Percentiles rank a stretch among this genome's conserved stretches.
Conservation (phyloP, 1,140 invertebrate genomes). For the Cotesia chilonis region DNA sequence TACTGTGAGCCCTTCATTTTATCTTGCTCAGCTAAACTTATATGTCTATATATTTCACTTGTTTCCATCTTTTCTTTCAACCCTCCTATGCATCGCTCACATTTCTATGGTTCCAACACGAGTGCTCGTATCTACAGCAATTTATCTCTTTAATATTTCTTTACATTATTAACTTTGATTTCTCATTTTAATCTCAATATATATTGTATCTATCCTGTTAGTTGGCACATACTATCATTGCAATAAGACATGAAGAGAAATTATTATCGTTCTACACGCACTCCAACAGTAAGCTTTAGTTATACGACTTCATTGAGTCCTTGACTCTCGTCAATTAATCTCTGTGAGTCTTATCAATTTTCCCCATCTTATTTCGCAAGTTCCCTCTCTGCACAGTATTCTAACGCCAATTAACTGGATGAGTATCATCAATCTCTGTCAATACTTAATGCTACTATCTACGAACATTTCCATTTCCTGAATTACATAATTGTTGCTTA, state of each 20-base stretch:
- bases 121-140: constrained; percentile 5
- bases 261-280: constrained; percentile 24
- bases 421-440: constrained; percentile 14
- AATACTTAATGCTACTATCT: constrained; percentile 16
- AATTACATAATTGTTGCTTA: constrained; percentile 9
- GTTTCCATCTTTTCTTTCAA: constrained; percentile 1
- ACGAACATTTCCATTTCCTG: not conserved
- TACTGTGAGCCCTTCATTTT: constrained; percentile 32
- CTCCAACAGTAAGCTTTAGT: not conserved
- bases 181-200: not conserved
- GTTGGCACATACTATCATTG: not conserved
- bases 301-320: constrained; percentile 16
- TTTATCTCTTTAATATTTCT: constrained; percentile 4
- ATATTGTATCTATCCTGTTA: too few species aligned
- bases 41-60: not conserved
- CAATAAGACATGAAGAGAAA: constrained; percentile 1
- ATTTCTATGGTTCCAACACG: not conserved
- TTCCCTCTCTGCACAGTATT: constrained; percentile 5
- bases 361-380: constrained; percentile 12
- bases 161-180: constrained; percentile 32
- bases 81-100: not conserved
- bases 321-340: constrained; percentile 23
- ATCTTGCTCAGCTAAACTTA: constrained; percentile 15
- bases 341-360: constrained; percentile 15
- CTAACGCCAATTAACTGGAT: constrained; percentile 12